phyloP scores from a whole-genome alignment of 1,140 invertebrate genomes.

The Theocolax elegans region DNA sequence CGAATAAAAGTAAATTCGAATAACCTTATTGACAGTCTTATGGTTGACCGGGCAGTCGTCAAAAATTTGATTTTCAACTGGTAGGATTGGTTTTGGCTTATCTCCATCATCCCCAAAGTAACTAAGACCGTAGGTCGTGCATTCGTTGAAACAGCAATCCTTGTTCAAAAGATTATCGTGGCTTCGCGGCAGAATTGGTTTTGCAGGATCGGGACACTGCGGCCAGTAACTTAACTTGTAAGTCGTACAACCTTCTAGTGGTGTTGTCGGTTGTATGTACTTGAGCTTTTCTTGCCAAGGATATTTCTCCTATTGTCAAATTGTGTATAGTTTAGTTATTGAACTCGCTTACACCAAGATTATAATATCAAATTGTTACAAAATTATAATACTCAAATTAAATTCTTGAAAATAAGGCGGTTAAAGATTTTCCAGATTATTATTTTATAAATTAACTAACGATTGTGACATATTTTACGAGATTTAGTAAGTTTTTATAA shows the following conservation, averaged over 20 bases:
- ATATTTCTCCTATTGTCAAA: conserved; percentile 46
- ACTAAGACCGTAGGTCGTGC: conserved; percentile 62
- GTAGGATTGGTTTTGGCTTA: conserved; percentile 49
- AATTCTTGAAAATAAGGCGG: too few relatives aligned
- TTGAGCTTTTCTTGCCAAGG: conserved; percentile 47
- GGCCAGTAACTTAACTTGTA: conserved; percentile 70
- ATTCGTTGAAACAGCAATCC: conserved; percentile 53
- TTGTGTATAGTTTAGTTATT: neutral
- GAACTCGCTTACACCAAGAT: too few relatives aligned
- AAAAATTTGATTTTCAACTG: conserved; percentile 47
- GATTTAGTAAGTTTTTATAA: too few relatives aligned
- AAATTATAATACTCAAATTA: too few relatives aligned
- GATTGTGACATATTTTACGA: too few relatives aligned
- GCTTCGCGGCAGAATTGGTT: conserved; percentile 42
- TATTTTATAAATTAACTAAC: too few relatives aligned
- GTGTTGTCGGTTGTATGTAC: conserved; percentile 59
- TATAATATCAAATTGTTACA: too few relatives aligned
- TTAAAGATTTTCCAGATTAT: too few relatives aligned
- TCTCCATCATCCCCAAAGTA: conserved; percentile 57
- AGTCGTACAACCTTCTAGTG: conserved; percentile 68
- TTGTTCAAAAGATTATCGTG: conserved; percentile 56
- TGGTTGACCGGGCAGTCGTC: conserved; percentile 52
- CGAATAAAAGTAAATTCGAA: too few relatives aligned
- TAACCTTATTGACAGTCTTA: conserved; percentile 58
- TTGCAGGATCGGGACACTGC: conserved; percentile 43